These are phyloP conservation scores for Neolamprologus modestus DNA, from an alignment of 2,113 vertebrate genomes.

Conservation along the genomic window DNA sequence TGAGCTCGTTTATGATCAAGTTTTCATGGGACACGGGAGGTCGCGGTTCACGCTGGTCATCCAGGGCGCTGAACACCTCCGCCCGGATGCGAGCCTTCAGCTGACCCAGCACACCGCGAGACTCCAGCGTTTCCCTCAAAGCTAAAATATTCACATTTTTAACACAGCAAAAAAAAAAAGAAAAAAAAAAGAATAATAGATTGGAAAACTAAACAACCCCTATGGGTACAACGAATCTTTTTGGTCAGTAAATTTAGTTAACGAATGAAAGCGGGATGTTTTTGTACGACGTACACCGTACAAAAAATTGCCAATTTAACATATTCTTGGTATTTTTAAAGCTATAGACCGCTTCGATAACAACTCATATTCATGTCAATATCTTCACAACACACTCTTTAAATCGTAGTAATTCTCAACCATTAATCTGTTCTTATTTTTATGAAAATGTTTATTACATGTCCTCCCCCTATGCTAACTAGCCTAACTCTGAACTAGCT, in stretches of 20 bases:
- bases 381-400: background rate
- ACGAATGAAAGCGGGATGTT: background rate
- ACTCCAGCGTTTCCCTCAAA: slow-evolving; percentile 85
- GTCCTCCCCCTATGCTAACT: background rate
- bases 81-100: slow-evolving; percentile 88
- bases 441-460: background rate
- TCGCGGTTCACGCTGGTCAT: slow-evolving; percentile 76
- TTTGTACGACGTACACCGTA: background rate
- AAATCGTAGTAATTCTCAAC: background rate
- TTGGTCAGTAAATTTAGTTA: accelerated
- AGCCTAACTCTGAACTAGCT: background rate
- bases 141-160: slow-evolving; percentile 57
- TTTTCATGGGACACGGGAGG: slow-evolving; percentile 83
- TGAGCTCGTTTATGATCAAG: slow-evolving; percentile 90
- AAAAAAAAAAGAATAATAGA: accelerated
- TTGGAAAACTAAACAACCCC: accelerated
- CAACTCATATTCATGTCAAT: accelerated
- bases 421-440: background rate
- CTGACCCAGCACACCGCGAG: slow-evolving; percentile 79
- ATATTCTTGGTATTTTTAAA: too few relatives aligned
- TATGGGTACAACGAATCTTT: accelerated
- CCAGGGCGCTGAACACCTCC: slow-evolving; percentile 87
- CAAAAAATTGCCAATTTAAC: background rate
- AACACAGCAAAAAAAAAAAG: background rate
- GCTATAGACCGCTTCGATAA: background rate